Base-by-base conservation (phyloP, 2,888 invertebrate species). In the Chaitophorus viminalis region DNA sequence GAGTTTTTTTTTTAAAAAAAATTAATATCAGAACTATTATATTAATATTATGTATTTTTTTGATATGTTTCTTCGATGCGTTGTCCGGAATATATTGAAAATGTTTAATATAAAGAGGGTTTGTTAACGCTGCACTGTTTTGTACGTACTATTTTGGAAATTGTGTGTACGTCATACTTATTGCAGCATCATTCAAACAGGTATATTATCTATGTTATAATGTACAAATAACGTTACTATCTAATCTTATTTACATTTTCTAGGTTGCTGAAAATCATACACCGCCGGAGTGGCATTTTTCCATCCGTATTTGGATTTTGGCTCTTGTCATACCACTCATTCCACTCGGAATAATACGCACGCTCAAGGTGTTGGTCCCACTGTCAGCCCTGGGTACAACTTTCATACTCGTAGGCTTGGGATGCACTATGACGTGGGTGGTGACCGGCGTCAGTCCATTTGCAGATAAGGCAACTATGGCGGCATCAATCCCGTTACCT, bases 331-430 rank as follows among this genome's bases (percentile, higher is more conserved):
- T 96, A 0, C 95, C 96, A 0, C 91, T 96, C 54, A 92, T 96
- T 0, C 91, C 96, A 0, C 93, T 96, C 89, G 94, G 94, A 83
- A 95, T 95, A 91, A 94, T 97, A 86, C 92, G 96, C 83, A 94
- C 96, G 91, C 93, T 98, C 3, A 96, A 95, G 91, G 95, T 94
- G 91, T 92, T 99, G 90, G 96, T 98, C 6, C 97, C 97, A 0
- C 96, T 98, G 91, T 98, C 98, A 0, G 94, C 95, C 85, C 91
- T 96, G 60, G 98, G 98, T 74, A 98, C 98, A 91, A 90, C 95
- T 0, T 94, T 96, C 89, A 95, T 98, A 90, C 93, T 96, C 0
- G 92, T 94, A 5, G 96, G 96, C 1, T 95, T 99, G 90, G 79
- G 79, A 5, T 79, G 87, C 75, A 81, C 81, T 39, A 74, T 87